phyloP scores from a whole-genome alignment of 2,113 vertebrate species.

The Collichthys lucidus region DNA sequence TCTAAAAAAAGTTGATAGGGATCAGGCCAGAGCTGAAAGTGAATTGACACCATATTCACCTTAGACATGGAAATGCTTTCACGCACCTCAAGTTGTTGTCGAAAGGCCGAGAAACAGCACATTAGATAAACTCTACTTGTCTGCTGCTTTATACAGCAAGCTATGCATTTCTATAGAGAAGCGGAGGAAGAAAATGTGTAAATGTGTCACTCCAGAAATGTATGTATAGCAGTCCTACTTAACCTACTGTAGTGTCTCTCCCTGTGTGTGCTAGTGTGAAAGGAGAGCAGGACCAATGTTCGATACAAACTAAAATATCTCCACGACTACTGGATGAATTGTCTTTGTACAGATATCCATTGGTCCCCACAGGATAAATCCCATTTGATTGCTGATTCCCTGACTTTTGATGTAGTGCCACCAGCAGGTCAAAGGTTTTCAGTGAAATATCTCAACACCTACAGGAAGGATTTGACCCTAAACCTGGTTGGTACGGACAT shows the following conservation, averaged over 20 bases:
- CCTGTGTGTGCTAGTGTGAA: neutral
- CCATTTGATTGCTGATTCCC: neutral
- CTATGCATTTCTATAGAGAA: neutral
- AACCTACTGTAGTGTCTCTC: neutral
- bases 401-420: neutral
- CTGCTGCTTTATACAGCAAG: neutral
- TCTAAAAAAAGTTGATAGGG: neutral
- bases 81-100: no score
- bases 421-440: neutral
- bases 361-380: neutral
- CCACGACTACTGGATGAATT: neutral
- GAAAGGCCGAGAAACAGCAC: neutral
- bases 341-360: neutral
- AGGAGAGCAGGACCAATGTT: no score
- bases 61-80: slow-evolving; percentile 28
- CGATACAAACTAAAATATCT: neutral
- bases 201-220: neutral
- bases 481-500: no score
- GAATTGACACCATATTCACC: neutral
- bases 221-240: neutral
- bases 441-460: neutral
- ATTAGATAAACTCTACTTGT: neutral
- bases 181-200: neutral
- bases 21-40: slow-evolving; percentile 24
- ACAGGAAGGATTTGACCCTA: no score